phyloP scores from a whole-genome alignment of 2,888 invertebrate species.

The Melanostoma mellinum region DNA sequence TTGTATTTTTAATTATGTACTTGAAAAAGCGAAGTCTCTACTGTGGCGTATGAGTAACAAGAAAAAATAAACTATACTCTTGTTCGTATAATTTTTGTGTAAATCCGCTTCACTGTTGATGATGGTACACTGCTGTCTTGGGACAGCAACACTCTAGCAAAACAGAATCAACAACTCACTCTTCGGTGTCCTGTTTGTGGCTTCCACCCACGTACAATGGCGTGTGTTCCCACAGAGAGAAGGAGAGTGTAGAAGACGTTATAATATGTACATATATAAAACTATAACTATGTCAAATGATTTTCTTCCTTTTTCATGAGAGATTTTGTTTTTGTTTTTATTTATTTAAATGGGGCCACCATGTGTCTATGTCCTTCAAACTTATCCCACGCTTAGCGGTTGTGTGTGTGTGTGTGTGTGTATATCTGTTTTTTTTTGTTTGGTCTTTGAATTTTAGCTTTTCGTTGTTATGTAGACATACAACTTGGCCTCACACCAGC shows the following conservation, averaged over 20 bases:
- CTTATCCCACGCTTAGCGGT: conserved; percentile 56
- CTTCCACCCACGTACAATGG: conserved; percentile 21
- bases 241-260: conserved; percentile 26
- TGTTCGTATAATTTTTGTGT: conserved; percentile 9
- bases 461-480: conserved; percentile 34
- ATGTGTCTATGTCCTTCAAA: conserved; percentile 59
- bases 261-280: conserved; percentile 28
- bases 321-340: conserved; percentile 11
- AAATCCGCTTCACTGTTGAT: conserved; percentile 15
- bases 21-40: background rate
- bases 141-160: background rate
- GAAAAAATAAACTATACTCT: conserved; percentile 2
- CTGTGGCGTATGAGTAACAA: conserved; percentile 31
- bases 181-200: conserved; percentile 37
- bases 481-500: background rate
- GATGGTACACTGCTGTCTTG: conserved; percentile 2
- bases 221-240: conserved; percentile 23
- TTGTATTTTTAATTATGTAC: conserved; percentile 16
- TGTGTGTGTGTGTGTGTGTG: conserved; percentile 14
- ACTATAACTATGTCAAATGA: conserved; percentile 67
- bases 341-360: conserved; percentile 31
- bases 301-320: conserved; percentile 42
- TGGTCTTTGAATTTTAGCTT: conserved; percentile 60
- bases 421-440: conserved; percentile 36
- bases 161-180: conserved; percentile 3